Evolutionary conservation across 64 coral and sea anemone species (phyloP), one percentile per base, ranked within the genome.

Genomic region (Exaiptasia diaphana): DNA sequence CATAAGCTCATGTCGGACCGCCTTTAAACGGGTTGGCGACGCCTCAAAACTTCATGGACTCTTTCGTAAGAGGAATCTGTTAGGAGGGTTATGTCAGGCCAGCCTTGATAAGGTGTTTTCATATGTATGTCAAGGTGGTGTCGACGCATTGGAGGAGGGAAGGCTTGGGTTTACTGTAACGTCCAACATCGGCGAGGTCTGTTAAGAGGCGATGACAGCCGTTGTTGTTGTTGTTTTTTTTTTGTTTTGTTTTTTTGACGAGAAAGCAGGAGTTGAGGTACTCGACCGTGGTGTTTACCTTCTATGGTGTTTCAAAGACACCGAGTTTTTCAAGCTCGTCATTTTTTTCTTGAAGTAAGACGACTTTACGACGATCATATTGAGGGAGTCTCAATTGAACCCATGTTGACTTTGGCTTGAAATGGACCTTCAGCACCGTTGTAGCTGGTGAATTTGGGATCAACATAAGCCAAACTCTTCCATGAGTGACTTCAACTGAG

Each of bases 261-360:
- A 88, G 75, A 21, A 88, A 88, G 6, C 63, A 88, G 0, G 64
- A 64, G 38, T 80, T 88, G n/a, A 80, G 64, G 75, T 88, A 88
- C 35, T 80, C 75, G 23, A 88, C 62, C 17, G 44, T 28, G 18
- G 70, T 38, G 10, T 33, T 46, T 23, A 70, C 61, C 6, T 85
- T 68, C 53, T 74, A 67, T 1, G 82, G 82, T 25, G 7, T 28
- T 13, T 25, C 18, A 27, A 83, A 72, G 38, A 85, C 82, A 3
- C 36, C 20, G 4, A 23, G 63, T 29, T 54, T 38, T 38, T 86
- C 53, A 3, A 86, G 42, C 26, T 86, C 36, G 24, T 86, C 83
- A 26, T 75, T 75, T 42, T 53, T 48, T 11, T 86, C 57, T 33
- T 86, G 71, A 17, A 86, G 30, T 26, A 76, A 12, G 1, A 86